Percentiles rank a stretch among this genome's conserved stretches.
phyloP scores from a whole-genome alignment of 2,888 invertebrate genomes.

The Archips xylosteana region DNA sequence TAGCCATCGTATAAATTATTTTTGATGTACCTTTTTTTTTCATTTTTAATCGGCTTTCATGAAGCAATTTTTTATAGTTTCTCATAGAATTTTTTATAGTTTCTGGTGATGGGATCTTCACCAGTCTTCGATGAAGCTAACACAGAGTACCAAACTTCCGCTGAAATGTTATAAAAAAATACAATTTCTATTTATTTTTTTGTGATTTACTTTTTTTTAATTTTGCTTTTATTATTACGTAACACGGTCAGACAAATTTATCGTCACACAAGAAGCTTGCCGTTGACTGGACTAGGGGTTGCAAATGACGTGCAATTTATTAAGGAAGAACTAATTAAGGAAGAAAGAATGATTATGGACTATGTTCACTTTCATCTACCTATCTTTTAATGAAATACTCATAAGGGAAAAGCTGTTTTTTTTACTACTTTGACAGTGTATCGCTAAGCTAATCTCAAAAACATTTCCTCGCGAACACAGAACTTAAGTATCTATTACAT shows the following conservation, averaged over 20 bases:
- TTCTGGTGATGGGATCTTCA: no score
- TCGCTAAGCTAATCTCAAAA: neutral
- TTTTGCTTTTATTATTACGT: no score
- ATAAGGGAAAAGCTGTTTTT: neutral
- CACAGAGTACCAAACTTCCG: no score
- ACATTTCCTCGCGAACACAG: neutral
- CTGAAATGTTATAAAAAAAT: no score
- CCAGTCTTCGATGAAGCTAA: no score
- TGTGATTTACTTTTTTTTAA: no score
- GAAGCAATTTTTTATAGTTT: no score
- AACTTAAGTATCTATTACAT: neutral
- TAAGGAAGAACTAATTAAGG: slow-evolving; percentile 5
- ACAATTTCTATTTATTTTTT: no score
- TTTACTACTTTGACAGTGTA: neutral
- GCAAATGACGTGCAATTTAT: neutral
- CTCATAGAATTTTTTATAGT: no score
- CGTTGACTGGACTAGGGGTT: neutral
- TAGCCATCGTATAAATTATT: no score
- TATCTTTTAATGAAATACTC: neutral
- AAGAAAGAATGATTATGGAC: neutral
- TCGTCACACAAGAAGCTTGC: neutral
- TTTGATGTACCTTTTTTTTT: no score
- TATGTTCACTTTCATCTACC: neutral
- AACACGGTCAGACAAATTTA: neutral
- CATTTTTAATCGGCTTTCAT: no score